Conservation (phyloP, 2,113 vertebrate genomes). For the Geothlypis trichas region DNA sequence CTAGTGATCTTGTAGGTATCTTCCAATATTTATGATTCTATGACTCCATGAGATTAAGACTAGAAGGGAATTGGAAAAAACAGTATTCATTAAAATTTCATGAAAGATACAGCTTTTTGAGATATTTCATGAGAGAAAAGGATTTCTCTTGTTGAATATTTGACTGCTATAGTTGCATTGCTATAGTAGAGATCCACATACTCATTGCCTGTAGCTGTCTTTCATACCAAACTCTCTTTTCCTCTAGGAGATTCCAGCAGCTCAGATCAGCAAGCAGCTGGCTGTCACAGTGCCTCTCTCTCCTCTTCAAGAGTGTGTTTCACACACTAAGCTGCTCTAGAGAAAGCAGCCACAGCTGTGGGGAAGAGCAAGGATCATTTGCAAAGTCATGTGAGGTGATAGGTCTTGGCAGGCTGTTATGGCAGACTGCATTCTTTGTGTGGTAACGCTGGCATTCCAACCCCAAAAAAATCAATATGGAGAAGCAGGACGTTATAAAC, state of each 20-base stretch:
- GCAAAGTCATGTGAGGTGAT: background rate
- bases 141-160: background rate
- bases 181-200: background rate
- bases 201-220: background rate
- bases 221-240: background rate
- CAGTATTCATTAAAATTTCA: background rate
- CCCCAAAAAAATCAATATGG: accelerated
- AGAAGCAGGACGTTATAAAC: background rate
- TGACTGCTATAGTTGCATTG: background rate
- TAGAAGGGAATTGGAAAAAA: background rate
- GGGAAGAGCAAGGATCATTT: background rate
- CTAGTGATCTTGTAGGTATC: background rate
- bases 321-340: background rate
- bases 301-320: too few species aligned
- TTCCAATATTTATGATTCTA: background rate
- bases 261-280: background rate
- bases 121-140: background rate
- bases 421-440: background rate
- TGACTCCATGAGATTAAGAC: background rate
- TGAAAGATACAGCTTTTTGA: background rate
- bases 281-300: background rate
- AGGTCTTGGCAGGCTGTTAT: background rate
- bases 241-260: background rate
- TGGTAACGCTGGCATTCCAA: background rate
- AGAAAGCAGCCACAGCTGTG: background rate